Percentiles rank a stretch among this genome's conserved stretches.
Conservation (phyloP, 2,113 vertebrate species). For the Corynorhinus townsendii region DNA sequence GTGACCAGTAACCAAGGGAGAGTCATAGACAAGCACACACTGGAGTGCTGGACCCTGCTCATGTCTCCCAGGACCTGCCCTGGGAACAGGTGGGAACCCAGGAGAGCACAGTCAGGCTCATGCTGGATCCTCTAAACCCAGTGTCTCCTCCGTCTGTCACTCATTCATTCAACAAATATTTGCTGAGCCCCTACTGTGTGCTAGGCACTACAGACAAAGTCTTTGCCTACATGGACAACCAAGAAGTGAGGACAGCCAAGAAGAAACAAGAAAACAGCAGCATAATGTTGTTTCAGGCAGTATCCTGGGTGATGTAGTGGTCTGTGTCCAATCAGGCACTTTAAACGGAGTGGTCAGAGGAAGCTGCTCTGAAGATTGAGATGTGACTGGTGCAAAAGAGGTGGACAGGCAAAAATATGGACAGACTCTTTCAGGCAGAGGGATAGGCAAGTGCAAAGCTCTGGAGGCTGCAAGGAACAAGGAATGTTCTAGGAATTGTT, state of each 20-base stretch:
- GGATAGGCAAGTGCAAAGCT: not conserved
- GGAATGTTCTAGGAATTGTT: not conserved
- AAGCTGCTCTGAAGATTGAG: not conserved
- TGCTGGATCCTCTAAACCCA: not conserved
- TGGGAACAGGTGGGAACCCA: not conserved
- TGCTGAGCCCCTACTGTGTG: not conserved
- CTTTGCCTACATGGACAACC: not conserved
- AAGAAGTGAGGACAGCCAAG: not conserved
- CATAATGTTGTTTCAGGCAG: not conserved
- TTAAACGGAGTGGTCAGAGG: not conserved
- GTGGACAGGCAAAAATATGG: not conserved
- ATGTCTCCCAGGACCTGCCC: not conserved
- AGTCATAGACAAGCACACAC: not conserved
- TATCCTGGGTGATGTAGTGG: not conserved
- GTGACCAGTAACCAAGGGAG: not conserved
- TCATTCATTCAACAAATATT: not conserved
- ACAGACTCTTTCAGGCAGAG: not conserved
- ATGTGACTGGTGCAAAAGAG: not conserved
- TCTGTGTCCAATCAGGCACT: not conserved
- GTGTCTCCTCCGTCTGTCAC: not conserved
- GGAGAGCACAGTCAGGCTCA: not conserved
- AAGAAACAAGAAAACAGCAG: not conserved
- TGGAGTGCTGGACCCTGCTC: not conserved
- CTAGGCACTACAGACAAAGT: not conserved
- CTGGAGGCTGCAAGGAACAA: not conserved